Conservation (phyloP, 2,888 invertebrate species). For the Mythimna pallens region DNA sequence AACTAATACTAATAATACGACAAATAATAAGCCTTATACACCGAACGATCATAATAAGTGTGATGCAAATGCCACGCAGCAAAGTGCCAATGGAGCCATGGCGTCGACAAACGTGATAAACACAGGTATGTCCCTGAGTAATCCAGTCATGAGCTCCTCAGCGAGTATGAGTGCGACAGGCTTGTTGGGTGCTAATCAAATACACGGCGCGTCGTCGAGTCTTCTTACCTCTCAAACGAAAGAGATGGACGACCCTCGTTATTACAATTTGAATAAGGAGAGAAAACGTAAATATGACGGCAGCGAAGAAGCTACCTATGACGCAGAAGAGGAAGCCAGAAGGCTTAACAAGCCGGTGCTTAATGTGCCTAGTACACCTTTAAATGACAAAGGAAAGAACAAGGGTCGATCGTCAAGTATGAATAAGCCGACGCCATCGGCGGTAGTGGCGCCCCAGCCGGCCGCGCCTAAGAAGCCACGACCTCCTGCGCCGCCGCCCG, state of each 20-base stretch:
- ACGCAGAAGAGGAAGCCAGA: slow-evolving; percentile 90
- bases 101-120: slow-evolving; percentile 79
- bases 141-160: slow-evolving; percentile 82
- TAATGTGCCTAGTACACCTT: slow-evolving; percentile 88
- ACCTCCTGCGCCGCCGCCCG: slow-evolving; percentile 85
- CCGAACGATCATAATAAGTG: slow-evolving; percentile 84
- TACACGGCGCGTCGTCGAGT: slow-evolving; percentile 81
- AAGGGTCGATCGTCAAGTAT: slow-evolving; percentile 79
- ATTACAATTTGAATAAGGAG: slow-evolving; percentile 94
- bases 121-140: slow-evolving; percentile 82
- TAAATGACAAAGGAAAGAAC: slow-evolving; percentile 86
- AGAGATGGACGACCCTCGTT: slow-evolving; percentile 93
- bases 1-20: slow-evolving; percentile 82
- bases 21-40: slow-evolving; percentile 82
- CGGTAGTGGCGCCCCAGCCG: slow-evolving; percentile 86
- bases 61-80: slow-evolving; percentile 80
- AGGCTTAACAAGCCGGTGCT: slow-evolving; percentile 88
- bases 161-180: slow-evolving; percentile 83
- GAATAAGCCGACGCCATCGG: slow-evolving; percentile 82
- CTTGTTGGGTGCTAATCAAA: slow-evolving; percentile 86
- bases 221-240: slow-evolving; percentile 81
- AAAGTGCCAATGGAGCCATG: slow-evolving; percentile 87
- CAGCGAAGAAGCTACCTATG: slow-evolving; percentile 92
- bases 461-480: slow-evolving; percentile 88
- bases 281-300: slow-evolving; percentile 93